Conservation (phyloP, 2,888 invertebrate species). For the Nomada ruficornis region DNA sequence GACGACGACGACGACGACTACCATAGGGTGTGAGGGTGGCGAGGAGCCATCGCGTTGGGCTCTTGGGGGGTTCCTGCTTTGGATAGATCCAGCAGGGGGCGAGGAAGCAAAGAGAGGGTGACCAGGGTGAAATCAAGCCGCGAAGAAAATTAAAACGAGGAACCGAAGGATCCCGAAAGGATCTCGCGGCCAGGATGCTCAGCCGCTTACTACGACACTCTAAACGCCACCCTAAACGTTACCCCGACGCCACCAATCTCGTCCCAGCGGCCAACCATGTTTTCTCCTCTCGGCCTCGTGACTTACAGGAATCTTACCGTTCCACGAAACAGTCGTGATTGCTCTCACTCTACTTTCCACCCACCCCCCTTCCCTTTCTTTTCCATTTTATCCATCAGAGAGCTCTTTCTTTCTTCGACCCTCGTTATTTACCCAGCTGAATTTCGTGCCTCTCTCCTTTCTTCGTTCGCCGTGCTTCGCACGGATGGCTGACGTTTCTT, state of each 20-base stretch:
- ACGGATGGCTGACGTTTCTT: conserved; percentile 50
- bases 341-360: conserved; percentile 49
- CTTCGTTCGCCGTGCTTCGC: conserved; percentile 38
- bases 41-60: conserved; percentile 44
- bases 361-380: neutral
- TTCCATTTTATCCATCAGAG: neutral
- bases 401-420: neutral
- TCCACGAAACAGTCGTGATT: conserved; percentile 53
- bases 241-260: conserved; percentile 55
- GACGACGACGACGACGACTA: conserved; percentile 63
- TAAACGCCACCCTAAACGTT: conserved; percentile 25
- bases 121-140: conserved; percentile 82
- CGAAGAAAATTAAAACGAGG: conserved; percentile 84
- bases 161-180: conserved; percentile 78
- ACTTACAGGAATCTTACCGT: conserved; percentile 25
- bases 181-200: conserved; percentile 65
- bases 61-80: conserved; percentile 49
- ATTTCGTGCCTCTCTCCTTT: conserved; percentile 40
- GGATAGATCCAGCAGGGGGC: conserved; percentile 28
- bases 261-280: conserved; percentile 27
- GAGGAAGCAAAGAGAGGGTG: conserved; percentile 32
- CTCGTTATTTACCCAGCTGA: conserved; percentile 13
- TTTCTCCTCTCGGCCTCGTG: conserved; percentile 26
- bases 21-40: conserved; percentile 38
- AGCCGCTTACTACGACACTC: conserved; percentile 48